phyloP scores from a whole-genome alignment of 2,888 invertebrate species.

The Andrena haemorrhoa region DNA sequence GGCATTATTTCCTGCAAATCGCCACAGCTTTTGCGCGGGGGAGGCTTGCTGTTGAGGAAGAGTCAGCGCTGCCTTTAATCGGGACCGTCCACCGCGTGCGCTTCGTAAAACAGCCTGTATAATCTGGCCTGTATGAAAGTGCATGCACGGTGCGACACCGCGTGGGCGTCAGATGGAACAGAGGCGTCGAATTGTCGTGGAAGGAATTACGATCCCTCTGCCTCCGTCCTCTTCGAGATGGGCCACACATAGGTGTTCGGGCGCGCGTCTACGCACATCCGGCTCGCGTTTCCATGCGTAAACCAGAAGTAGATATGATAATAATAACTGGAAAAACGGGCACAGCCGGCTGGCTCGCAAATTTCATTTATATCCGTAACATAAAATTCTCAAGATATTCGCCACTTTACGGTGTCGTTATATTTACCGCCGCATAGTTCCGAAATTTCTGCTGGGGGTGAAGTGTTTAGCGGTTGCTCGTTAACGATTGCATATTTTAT shows the following conservation, averaged over 20 bases:
- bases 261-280: slow-evolving; percentile 32
- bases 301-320: slow-evolving; percentile 53
- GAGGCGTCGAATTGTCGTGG: slow-evolving; percentile 71
- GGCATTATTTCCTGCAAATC: slow-evolving; percentile 1
- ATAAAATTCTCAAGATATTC: slow-evolving; percentile 45
- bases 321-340: slow-evolving; percentile 52
- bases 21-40: not conserved
- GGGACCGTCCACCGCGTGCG: not conserved
- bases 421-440: not conserved
- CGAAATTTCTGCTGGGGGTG: not conserved
- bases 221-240: slow-evolving; percentile 29
- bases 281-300: slow-evolving; percentile 45
- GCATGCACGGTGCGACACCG: slow-evolving; percentile 33
- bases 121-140: slow-evolving; percentile 35
- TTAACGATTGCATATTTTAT: not conserved
- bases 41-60: not conserved
- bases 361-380: slow-evolving; percentile 52
- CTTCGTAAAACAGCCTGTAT: slow-evolving; percentile 28
- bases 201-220: slow-evolving; percentile 60
- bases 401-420: slow-evolving; percentile 12
- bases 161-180: slow-evolving; percentile 65
- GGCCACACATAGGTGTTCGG: slow-evolving; percentile 42
- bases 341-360: slow-evolving; percentile 32
- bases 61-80: not conserved
- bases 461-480: not conserved